Percentiles rank a stretch among this genome's conserved stretches.
These are phyloP conservation scores for Paraplagusia blochii DNA, from an alignment of 2,113 vertebrate genomes.

Conservation along the genomic window DNA sequence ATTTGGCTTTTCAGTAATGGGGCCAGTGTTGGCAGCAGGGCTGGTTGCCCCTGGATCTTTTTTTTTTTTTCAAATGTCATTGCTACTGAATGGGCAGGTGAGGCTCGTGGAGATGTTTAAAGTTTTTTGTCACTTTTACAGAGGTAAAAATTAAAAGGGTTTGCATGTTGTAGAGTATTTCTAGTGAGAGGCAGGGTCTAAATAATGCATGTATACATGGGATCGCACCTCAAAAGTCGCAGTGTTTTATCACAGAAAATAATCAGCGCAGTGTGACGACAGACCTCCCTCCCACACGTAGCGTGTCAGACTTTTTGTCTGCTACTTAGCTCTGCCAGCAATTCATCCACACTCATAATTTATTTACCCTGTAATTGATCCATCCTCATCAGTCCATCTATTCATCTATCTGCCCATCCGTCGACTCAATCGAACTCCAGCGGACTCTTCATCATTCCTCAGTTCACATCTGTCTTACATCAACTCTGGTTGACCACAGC, in stretches of 20 bases:
- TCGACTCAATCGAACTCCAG: constrained; percentile 1
- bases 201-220: constrained; percentile 67
- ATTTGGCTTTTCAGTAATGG: constrained; percentile 73
- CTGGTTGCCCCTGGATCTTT: constrained; percentile 61
- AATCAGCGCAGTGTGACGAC: constrained; percentile 29
- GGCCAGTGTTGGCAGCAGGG: constrained; percentile 65
- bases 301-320: constrained; percentile 20
- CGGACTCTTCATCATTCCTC: constrained; percentile 6
- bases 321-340: constrained; percentile 32
- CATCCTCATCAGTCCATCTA: constrained; percentile 15
- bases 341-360: constrained; percentile 42
- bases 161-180: constrained; percentile 60
- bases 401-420: constrained; percentile 1
- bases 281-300: constrained; percentile 16
- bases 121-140: constrained; percentile 6
- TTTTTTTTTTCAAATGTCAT: constrained; percentile 27
- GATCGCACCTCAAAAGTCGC: constrained; percentile 62
- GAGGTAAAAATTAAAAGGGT: constrained; percentile 25
- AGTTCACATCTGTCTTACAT: constrained; percentile 13
- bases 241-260: constrained; percentile 51
- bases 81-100: constrained; percentile 42
- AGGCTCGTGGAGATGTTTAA: constrained; percentile 12
- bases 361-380: constrained; percentile 35
- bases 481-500: constrained; percentile 15
- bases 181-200: constrained; percentile 62